These are phyloP conservation scores for Pogonocherus hispidulus DNA, from an alignment of 2,888 invertebrate species.

Conservation along the genomic window DNA sequence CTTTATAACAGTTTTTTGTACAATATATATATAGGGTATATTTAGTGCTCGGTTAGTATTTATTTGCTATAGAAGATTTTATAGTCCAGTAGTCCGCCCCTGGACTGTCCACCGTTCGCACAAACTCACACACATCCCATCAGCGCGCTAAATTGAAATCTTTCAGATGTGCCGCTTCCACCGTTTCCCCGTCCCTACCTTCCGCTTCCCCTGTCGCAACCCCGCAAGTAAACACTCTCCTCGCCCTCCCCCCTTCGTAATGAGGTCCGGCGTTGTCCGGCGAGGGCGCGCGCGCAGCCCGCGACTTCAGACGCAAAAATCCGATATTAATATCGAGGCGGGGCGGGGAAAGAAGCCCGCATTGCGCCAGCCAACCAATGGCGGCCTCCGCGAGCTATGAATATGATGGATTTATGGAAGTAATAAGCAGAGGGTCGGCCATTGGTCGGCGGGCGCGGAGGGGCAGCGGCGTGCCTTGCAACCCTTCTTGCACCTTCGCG, in stretches of 20 bases:
- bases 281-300: constrained; percentile 64
- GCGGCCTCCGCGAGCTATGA: constrained; percentile 64
- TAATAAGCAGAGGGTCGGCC: constrained; percentile 80
- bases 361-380: constrained; percentile 64
- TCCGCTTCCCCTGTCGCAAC: constrained; percentile 52
- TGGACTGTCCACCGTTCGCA: constrained; percentile 49
- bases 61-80: too few relatives aligned
- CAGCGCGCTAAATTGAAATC: constrained; percentile 68
- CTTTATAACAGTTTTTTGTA: too few relatives aligned
- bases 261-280: constrained; percentile 65
- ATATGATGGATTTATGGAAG: constrained; percentile 82
- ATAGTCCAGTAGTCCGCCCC: constrained; percentile 35
- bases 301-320: constrained; percentile 76
- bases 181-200: constrained; percentile 36
- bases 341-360: constrained; percentile 63
- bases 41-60: too few relatives aligned
- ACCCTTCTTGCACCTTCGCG: constrained; percentile 19
- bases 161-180: constrained; percentile 63
- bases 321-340: constrained; percentile 83
- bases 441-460: constrained; percentile 72
- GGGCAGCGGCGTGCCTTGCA: constrained; percentile 34
- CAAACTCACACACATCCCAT: constrained; percentile 55
- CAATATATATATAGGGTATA: too few relatives aligned
- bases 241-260: constrained; percentile 62
- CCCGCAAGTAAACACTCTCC: constrained; percentile 64